Evolutionary conservation across 2,888 invertebrate genomes (phyloP).

Genomic region (Ochropacha duplaris): DNA sequence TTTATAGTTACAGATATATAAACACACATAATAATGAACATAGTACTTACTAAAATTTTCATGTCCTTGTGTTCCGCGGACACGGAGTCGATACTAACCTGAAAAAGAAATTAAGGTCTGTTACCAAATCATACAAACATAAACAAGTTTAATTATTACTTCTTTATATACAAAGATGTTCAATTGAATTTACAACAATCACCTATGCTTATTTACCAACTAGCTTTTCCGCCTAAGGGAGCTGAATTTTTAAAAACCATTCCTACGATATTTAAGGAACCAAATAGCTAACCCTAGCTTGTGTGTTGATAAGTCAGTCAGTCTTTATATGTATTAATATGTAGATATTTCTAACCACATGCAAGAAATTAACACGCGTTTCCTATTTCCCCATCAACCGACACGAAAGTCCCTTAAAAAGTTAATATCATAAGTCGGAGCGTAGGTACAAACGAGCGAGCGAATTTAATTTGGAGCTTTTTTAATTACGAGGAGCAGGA

Average conservation of each 20-base stretch:
- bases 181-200: not conserved
- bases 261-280: too few species aligned
- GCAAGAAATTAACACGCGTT: slow-evolving; percentile 14
- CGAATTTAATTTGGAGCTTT: slow-evolving; percentile 83
- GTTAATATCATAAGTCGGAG: slow-evolving; percentile 78
- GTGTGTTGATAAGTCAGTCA: too few species aligned
- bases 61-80: slow-evolving; percentile 80
- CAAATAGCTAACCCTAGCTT: too few species aligned
- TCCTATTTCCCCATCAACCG: slow-evolving; percentile 56
- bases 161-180: not conserved
- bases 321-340: too few species aligned
- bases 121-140: slow-evolving; percentile 7
- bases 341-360: not conserved
- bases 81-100: slow-evolving; percentile 82
- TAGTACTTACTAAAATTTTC: slow-evolving; percentile 82
- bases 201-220: not conserved
- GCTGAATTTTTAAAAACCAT: too few species aligned
- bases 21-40: slow-evolving; percentile 56
- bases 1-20: slow-evolving; percentile 49
- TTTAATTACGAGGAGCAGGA: slow-evolving; percentile 81
- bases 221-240: too few species aligned
- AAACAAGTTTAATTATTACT: too few species aligned
- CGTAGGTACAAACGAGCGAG: slow-evolving; percentile 76
- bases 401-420: slow-evolving; percentile 73
- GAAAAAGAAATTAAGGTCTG: slow-evolving; percentile 48